Conservation (phyloP, 2,888 invertebrate species). For the Nasonia oneida region DNA sequence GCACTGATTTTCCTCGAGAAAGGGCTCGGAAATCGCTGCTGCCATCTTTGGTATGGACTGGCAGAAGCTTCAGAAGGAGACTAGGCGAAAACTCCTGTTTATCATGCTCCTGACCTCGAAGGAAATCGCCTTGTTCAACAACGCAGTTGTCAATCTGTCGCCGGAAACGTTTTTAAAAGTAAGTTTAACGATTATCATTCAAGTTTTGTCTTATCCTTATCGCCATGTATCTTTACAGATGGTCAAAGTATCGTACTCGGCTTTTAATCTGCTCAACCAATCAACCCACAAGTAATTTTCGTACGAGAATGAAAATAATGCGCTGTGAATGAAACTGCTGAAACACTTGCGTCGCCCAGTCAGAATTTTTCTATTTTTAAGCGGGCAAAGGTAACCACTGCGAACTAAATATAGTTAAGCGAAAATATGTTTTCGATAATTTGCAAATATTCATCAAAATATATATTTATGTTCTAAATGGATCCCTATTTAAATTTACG, state of each 20-base stretch:
- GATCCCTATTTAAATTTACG: too few species aligned
- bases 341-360: too few species aligned
- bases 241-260: constrained; percentile 59
- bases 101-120: not conserved
- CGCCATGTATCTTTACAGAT: constrained; percentile 44
- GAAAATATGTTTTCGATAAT: too few species aligned
- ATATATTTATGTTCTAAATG: too few species aligned
- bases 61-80: not conserved
- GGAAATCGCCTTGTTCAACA: not conserved
- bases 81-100: not conserved
- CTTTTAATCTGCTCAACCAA: constrained; percentile 59
- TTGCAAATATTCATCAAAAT: too few species aligned
- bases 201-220: not conserved
- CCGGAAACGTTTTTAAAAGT: constrained; percentile 4
- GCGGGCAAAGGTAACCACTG: too few species aligned
- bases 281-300: not conserved
- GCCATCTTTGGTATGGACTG: not conserved
- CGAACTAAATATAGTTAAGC: too few species aligned
- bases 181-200: not conserved
- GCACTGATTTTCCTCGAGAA: not conserved
- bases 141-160: not conserved
- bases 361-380: too few species aligned
- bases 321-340: too few species aligned
- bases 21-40: not conserved
- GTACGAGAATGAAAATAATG: too few species aligned